A percentile compares a stretch with the other conserved stretches of the same genome.
These are phyloP conservation scores for Odontothrips loti DNA, from an alignment of 2,888 invertebrate genomes.

Conservation along the genomic window DNA sequence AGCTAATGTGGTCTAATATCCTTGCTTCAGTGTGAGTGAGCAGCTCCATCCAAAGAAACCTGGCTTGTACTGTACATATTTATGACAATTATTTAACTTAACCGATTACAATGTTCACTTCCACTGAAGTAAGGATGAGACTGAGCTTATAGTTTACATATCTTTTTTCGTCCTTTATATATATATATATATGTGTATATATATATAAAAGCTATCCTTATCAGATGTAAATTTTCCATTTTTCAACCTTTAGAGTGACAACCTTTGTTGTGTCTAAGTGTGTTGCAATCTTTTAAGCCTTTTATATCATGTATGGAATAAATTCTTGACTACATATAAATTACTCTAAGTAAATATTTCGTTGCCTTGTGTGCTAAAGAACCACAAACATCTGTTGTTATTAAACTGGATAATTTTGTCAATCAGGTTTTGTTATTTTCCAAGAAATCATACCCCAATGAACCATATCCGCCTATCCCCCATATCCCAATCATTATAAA, in stretches of 20 bases:
- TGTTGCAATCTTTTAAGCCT: constrained; percentile 23
- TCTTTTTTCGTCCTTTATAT: neutral
- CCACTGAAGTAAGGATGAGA: neutral
- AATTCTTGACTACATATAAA: neutral
- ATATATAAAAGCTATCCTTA: neutral
- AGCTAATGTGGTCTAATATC: neutral
- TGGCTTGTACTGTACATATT: neutral
- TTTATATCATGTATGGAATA: neutral
- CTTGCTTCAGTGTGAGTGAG: neutral
- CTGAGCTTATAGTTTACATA: constrained; percentile 17
- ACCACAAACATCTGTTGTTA: constrained; percentile 9
- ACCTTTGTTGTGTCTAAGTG: constrained; percentile 3
- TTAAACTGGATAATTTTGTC: constrained; percentile 3
- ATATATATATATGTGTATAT: neutral
- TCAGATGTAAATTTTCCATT: constrained; percentile 7
- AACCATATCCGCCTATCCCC: no score
- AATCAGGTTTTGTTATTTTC: neutral
- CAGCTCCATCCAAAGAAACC: neutral
- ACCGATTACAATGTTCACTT: neutral
- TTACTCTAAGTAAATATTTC: constrained; percentile 10
- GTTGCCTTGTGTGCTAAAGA: constrained; percentile 3
- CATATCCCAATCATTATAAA: no score
- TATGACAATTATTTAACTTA: neutral
- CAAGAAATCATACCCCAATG: no score
- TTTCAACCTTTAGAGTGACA: constrained; percentile 14